Evolutionary conservation across 2,113 vertebrate species (phyloP).

Genomic region (Eudyptes chrysolophus): DNA sequence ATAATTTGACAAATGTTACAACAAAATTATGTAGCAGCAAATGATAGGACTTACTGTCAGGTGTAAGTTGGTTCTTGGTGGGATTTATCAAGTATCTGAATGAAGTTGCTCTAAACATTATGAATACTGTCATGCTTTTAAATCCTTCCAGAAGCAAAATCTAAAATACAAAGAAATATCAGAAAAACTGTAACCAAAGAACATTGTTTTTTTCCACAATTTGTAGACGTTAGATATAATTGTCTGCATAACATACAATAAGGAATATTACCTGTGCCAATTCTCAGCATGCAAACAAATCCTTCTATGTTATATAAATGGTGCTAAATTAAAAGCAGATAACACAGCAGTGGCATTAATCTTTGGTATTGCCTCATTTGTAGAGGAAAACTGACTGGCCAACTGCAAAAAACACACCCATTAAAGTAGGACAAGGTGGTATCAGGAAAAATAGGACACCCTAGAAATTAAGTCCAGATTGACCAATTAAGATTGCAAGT

Average conservation of each 20-base stretch:
- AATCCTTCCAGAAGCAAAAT: background rate
- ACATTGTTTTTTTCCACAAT: too few relatives aligned
- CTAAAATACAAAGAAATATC: background rate
- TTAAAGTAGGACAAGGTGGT: background rate
- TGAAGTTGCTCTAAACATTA: background rate
- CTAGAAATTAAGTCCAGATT: background rate
- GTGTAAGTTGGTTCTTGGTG: background rate
- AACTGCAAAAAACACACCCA: background rate
- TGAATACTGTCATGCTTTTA: background rate
- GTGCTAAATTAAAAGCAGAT: background rate
- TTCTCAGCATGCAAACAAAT: background rate
- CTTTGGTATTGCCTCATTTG: background rate
- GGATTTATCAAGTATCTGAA: background rate
- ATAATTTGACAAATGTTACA: background rate
- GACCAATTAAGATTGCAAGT: background rate
- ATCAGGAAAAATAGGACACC: background rate
- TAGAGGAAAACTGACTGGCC: background rate
- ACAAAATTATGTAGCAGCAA: background rate
- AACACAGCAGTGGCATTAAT: background rate
- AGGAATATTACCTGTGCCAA: background rate
- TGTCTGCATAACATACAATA: background rate
- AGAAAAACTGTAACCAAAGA: background rate
- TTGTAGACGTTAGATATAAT: background rate
- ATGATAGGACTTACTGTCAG: background rate
- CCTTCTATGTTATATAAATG: background rate